Percentiles rank a stretch among this genome's conserved stretches.
phyloP scores from a whole-genome alignment of 2,888 invertebrate species.

The Dryomyza anilis region DNA sequence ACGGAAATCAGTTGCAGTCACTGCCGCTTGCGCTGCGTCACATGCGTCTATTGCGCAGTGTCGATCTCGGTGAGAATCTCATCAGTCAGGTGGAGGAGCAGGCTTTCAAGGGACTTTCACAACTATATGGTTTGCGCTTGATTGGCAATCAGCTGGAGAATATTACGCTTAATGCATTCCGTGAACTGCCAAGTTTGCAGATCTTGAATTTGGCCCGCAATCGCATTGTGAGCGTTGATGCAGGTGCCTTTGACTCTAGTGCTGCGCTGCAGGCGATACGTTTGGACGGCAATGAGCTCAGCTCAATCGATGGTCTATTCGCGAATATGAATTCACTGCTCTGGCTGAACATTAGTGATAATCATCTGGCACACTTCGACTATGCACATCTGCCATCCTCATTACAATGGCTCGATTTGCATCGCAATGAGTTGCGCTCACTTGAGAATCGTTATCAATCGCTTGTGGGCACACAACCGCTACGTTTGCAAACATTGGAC shows the following conservation, averaged over 20 bases:
- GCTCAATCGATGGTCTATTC: conserved; percentile 83
- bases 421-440: conserved; percentile 82
- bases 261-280: conserved; percentile 83
- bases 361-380: conserved; percentile 87
- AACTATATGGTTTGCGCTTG: conserved; percentile 84
- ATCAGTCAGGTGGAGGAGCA: conserved; percentile 81
- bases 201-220: conserved; percentile 89
- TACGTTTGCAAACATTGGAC: conserved; percentile 82
- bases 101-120: conserved; percentile 82
- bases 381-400: conserved; percentile 82
- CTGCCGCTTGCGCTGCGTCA: conserved; percentile 83
- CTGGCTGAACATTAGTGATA: conserved; percentile 91
- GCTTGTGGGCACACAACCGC: no score
- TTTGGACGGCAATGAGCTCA: conserved; percentile 82
- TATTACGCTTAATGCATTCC: conserved; percentile 79
- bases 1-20: conserved; percentile 80
- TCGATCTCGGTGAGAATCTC: conserved; percentile 91
- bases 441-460: conserved; percentile 78
- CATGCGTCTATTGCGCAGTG: conserved; percentile 82
- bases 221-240: conserved; percentile 76
- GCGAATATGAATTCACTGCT: conserved; percentile 80
- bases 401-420: conserved; percentile 87
- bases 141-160: conserved; percentile 87
- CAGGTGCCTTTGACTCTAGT: conserved; percentile 80
- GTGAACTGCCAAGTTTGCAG: conserved; percentile 79